Conservation (phyloP, 2,113 vertebrate genomes). For the Neodontobutis hainanensis region DNA sequence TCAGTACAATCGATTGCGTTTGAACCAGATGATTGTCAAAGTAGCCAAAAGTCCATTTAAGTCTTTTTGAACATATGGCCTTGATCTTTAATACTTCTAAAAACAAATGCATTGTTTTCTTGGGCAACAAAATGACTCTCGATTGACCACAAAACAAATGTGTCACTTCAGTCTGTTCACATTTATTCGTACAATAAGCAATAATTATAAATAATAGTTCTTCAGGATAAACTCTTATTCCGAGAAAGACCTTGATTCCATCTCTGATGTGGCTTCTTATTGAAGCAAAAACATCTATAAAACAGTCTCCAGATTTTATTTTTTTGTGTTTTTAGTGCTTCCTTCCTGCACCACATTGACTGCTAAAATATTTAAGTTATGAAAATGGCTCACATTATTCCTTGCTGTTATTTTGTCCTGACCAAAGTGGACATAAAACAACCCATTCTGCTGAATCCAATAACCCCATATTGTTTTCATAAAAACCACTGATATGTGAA, state of each 20-base stretch:
- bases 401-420: not conserved
- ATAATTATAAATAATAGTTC: not conserved
- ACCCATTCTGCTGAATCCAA: not conserved
- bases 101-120: no score
- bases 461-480: not conserved
- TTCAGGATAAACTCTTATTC: not conserved
- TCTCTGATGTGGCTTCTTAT: not conserved
- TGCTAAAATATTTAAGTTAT: conserved; percentile 1
- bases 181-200: not conserved
- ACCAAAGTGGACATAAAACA: not conserved
- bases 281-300: conserved; percentile 5
- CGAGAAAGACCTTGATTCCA: not conserved
- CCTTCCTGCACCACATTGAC: not conserved
- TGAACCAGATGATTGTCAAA: not conserved
- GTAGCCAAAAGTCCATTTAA: not conserved
- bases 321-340: not conserved
- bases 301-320: conserved; percentile 2
- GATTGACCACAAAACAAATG: not conserved
- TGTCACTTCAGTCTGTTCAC: no score
- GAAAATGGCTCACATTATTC: not conserved
- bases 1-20: not conserved
- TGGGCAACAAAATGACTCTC: not conserved
- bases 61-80: not conserved
- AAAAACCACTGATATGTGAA: not conserved
- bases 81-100: not conserved